These are phyloP conservation scores for Andrena hattorfiana DNA, from an alignment of 2,888 invertebrate genomes.

Conservation along the genomic window DNA sequence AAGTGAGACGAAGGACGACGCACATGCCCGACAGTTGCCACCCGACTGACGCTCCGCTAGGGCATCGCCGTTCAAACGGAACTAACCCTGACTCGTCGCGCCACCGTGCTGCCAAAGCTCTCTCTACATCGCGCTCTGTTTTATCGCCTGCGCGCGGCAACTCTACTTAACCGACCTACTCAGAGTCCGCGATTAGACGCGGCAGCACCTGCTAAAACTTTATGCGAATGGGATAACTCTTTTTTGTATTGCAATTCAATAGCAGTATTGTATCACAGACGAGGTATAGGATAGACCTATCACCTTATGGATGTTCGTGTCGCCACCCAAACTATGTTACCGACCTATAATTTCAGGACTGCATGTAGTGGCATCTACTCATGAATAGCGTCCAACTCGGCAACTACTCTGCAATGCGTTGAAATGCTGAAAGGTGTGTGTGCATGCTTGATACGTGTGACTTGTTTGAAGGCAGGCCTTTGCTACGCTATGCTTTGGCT, in stretches of 20 bases:
- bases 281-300: too few species aligned
- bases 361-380: too few species aligned
- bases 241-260: not conserved
- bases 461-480: too few species aligned
- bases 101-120: slow-evolving; percentile 40
- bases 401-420: too few species aligned
- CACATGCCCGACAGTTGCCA: slow-evolving; percentile 81
- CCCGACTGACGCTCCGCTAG: slow-evolving; percentile 79
- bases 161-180: not conserved
- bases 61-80: slow-evolving; percentile 58
- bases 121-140: not conserved
- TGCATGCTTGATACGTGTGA: too few species aligned
- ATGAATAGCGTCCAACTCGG: too few species aligned
- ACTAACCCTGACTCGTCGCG: slow-evolving; percentile 56
- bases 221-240: not conserved
- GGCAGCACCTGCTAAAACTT: slow-evolving; percentile 31
- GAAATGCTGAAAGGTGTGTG: too few species aligned
- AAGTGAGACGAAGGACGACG: slow-evolving; percentile 51
- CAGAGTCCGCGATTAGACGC: too few species aligned
- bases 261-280: not conserved
- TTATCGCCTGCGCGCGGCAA: not conserved
- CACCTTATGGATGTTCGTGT: too few species aligned
- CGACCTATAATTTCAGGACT: too few species aligned
- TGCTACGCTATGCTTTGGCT: too few species aligned
- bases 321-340: too few species aligned